Evolutionary conservation across 2,113 vertebrate genomes (phyloP).

Genomic region (Neogobius melanostomus): DNA sequence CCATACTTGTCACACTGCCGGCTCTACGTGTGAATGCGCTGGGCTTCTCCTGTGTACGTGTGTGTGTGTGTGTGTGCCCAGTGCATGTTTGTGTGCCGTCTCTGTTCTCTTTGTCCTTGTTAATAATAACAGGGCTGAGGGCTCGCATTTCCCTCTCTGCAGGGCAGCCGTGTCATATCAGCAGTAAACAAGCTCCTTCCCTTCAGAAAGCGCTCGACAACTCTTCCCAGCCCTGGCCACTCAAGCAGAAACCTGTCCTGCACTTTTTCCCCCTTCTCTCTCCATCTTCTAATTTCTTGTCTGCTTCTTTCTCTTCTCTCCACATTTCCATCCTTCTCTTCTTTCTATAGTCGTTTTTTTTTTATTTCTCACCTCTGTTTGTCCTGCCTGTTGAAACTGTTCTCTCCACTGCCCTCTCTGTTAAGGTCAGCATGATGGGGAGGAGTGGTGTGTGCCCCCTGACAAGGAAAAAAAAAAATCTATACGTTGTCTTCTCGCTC

Average conservation of each 20-base stretch:
- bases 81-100: conserved; percentile 62
- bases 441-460: conserved; percentile 62
- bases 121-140: conserved; percentile 86
- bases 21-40: conserved; percentile 31
- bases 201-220: conserved; percentile 76
- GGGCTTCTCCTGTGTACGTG: conserved; percentile 14
- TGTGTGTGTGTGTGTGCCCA: conserved; percentile 44
- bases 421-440: conserved; percentile 78
- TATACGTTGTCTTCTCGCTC: conserved; percentile 77
- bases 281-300: conserved; percentile 52
- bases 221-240: conserved; percentile 75
- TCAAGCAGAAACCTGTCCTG: conserved; percentile 80
- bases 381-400: conserved; percentile 66
- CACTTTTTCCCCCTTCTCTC: conserved; percentile 52
- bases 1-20: conserved; percentile 81
- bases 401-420: conserved; percentile 59
- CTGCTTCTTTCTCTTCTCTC: conserved; percentile 36
- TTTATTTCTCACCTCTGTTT: conserved; percentile 47
- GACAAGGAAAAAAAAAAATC: conserved; percentile 76
- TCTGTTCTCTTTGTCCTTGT: conserved; percentile 85
- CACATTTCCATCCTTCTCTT: conserved; percentile 54
- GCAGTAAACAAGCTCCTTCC: conserved; percentile 82
- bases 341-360: conserved; percentile 44
- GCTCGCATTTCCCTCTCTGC: conserved; percentile 79
- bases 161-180: conserved; percentile 81